phyloP scores from a whole-genome alignment of 2,797 vertebrate genomes.

The Microctenopoma lineatum region DNA sequence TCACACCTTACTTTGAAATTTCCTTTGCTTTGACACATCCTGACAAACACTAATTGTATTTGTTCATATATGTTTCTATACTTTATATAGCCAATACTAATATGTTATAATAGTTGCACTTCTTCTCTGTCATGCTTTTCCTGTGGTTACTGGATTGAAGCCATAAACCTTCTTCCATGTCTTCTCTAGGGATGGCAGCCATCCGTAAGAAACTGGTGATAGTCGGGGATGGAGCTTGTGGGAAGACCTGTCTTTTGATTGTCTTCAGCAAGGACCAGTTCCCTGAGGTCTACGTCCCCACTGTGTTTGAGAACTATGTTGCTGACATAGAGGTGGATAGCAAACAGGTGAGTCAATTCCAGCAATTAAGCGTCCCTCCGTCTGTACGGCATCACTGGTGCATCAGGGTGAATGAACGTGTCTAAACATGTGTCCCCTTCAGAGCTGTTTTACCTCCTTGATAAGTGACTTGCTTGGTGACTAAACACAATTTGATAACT shows the following conservation, averaged over 20 bases:
- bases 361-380: not conserved
- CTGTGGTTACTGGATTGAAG: conserved; percentile 6
- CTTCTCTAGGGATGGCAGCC: conserved; percentile 91
- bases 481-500: not conserved
- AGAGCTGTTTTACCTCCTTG: not conserved
- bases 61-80: not conserved
- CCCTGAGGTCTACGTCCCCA: conserved; percentile 97
- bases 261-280: conserved; percentile 99
- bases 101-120: not conserved
- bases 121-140: not conserved
- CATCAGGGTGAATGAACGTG: not conserved
- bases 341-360: conserved; percentile 89
- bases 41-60: not conserved
- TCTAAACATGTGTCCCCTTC: not conserved
- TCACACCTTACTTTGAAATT: not conserved
- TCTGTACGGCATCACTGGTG: not conserved
- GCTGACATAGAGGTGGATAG: conserved; percentile 98
- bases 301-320: conserved; percentile 98
- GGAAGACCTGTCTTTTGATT: conserved; percentile 98
- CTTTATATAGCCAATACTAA: not conserved
- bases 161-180: not conserved
- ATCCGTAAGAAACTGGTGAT: conserved; percentile 99
- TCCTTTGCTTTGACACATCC: not conserved
- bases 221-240: conserved; percentile 98
- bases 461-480: not conserved